Evolutionary conservation across 1,140 invertebrate genomes (phyloP), one percentile per base, ranked within the genome.

Genomic region (Brachionus asplanchnoidis): DNA sequence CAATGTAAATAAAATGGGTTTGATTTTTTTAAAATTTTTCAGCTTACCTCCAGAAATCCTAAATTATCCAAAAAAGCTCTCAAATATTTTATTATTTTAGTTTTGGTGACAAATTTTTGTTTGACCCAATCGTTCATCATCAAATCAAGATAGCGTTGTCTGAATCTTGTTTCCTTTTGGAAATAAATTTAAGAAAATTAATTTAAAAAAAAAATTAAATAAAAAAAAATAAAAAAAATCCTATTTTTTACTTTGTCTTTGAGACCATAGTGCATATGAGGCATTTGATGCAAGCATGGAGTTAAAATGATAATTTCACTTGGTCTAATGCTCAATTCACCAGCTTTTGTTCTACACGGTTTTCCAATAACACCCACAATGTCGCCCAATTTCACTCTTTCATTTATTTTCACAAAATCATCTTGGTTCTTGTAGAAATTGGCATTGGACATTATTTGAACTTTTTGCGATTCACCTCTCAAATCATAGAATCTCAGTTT

Each of bases 401-500:
- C 93, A 77, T 93, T 94, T 85, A 97, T 94, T 56, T 90, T 88
- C 7, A 91, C 87, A 90, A 97, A 99, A 85, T 93, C 93, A 56
- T 92, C 91, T 89, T 94, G 93, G 17, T 87, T 88, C 50, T 85
- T 70, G 85, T 92, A 92, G 85, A 87, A 88, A 88, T 87, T 94
- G 8, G 95, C 95, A 92, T 98, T 99, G 8, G 97, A 97, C 91
- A 93, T 91, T 42, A 93, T 93, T 93, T 99, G 97, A 70, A 99
- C 90, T 90, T 98, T 98, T 0, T 94, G 92, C 66, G 94, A 95
- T 91, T 99, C 97, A 5, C 93, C 96, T 88, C 97, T 92, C 17
- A 99, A 90, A 91, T 99, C 97, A 90, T 97, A 99, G 89, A 99
- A 99, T 85, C 97, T 94, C 40, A 99, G 91, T 90, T 99, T 99